Percentiles rank a stretch among this genome's conserved stretches.
phyloP scores from a whole-genome alignment of 2,797 vertebrate genomes.

The Gadopsis bispinosus region DNA sequence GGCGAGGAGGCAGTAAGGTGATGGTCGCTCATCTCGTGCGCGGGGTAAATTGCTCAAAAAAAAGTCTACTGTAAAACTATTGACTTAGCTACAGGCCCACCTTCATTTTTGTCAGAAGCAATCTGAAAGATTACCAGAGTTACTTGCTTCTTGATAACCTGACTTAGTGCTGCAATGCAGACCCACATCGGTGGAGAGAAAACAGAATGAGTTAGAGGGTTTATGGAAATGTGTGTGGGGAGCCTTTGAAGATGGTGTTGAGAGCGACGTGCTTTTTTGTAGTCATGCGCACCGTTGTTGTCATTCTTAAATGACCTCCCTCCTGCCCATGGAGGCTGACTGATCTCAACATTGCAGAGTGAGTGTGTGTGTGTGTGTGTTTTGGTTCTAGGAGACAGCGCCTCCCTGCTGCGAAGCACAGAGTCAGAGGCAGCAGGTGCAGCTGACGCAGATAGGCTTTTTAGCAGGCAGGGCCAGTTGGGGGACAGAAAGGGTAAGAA shows the following conservation, averaged over 20 bases:
- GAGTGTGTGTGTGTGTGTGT: slow-evolving; percentile 50
- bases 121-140: slow-evolving; percentile 37
- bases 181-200: slow-evolving; percentile 14
- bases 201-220: slow-evolving; percentile 43
- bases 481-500: slow-evolving; percentile 68
- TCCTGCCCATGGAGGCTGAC: slow-evolving; percentile 48
- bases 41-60: slow-evolving; percentile 6
- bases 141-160: slow-evolving; percentile 41
- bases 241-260: slow-evolving; percentile 62
- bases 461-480: slow-evolving; percentile 72
- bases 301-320: slow-evolving; percentile 76
- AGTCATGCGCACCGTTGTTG: slow-evolving; percentile 71
- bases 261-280: slow-evolving; percentile 59
- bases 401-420: slow-evolving; percentile 74
- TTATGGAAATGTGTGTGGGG: slow-evolving; percentile 52
- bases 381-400: slow-evolving; percentile 72
- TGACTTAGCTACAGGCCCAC: slow-evolving; percentile 31
- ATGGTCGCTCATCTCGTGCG: slow-evolving; percentile 11
- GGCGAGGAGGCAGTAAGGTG: neutral
- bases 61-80: neutral
- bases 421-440: slow-evolving; percentile 83
- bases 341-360: slow-evolving; percentile 48
- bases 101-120: slow-evolving; percentile 38
- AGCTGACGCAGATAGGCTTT: slow-evolving; percentile 83
- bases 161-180: slow-evolving; percentile 68